These are phyloP conservation scores for Myrmecobius fasciatus DNA, from an alignment of 2,113 vertebrate species.

Conservation along the genomic window DNA sequence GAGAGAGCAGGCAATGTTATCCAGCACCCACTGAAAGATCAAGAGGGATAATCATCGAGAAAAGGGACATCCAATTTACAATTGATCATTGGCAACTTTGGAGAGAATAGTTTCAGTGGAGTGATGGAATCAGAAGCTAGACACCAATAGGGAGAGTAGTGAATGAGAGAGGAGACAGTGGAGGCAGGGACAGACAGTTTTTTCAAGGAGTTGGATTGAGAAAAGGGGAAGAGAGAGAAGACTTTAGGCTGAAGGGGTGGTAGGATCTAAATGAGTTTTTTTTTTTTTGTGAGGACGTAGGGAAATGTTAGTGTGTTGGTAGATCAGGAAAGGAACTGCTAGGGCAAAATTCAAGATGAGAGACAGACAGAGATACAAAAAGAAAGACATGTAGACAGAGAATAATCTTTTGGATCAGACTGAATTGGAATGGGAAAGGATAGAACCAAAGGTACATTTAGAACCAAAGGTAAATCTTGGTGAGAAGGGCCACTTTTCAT, in stretches of 20 bases:
- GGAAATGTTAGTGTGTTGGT: background rate
- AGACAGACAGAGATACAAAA: too few relatives aligned
- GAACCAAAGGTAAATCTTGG: background rate
- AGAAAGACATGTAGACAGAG: background rate
- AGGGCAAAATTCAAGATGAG: background rate
- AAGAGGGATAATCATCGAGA: background rate
- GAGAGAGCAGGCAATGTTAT: background rate
- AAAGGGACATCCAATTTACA: background rate
- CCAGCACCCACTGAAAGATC: background rate
- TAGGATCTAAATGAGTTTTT: background rate
- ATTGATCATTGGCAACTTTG: background rate
- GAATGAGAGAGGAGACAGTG: background rate
- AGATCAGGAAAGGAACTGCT: background rate
- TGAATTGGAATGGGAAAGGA: background rate
- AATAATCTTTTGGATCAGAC: background rate
- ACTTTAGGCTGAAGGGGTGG: background rate
- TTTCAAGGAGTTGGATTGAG: background rate
- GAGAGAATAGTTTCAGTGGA: background rate
- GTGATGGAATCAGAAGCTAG: background rate
- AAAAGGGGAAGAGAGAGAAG: background rate
- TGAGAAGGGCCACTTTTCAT: background rate
- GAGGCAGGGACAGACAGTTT: background rate
- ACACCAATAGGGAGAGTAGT: background rate
- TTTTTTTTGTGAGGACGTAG: background rate
- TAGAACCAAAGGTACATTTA: background rate